A percentile compares a stretch with the other conserved stretches of the same genome.
These are phyloP conservation scores for Sitophilus oryzae DNA, from an alignment of 1,140 invertebrate species.

Conservation along the genomic window DNA sequence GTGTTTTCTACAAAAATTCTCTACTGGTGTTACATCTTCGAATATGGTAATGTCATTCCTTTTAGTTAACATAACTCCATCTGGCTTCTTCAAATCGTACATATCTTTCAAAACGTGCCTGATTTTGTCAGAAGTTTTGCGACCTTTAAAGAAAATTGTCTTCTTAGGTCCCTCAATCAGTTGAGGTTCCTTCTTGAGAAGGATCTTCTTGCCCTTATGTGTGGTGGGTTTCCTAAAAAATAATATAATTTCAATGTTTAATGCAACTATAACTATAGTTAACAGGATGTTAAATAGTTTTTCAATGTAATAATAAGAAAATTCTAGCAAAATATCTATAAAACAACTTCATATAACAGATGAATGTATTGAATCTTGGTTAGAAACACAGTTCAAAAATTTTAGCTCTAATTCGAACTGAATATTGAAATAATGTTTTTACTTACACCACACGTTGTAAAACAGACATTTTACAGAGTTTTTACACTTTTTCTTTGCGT, in stretches of 20 bases:
- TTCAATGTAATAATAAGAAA: too few species aligned
- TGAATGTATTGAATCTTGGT: too few species aligned
- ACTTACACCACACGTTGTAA: constrained; percentile 39
- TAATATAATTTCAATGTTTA: too few species aligned
- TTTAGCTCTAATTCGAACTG: too few species aligned
- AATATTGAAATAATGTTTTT: constrained; percentile 4
- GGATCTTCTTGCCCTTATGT: constrained; percentile 76
- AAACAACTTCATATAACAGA: too few species aligned
- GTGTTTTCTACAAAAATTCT: constrained; percentile 79
- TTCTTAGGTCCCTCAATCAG: constrained; percentile 83
- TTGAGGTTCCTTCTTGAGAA: constrained; percentile 79
- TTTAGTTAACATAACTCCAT: constrained; percentile 67
- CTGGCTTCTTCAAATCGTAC: constrained; percentile 80
- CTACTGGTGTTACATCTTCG: constrained; percentile 74
- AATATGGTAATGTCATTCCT: constrained; percentile 84
- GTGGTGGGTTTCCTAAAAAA: constrained; percentile 79
- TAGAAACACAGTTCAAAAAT: too few species aligned
- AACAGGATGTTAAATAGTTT: too few species aligned
- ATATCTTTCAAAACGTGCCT: constrained; percentile 81
- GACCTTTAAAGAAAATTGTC: constrained; percentile 78
- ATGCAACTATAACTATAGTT: too few species aligned
- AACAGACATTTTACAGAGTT: constrained; percentile 31
- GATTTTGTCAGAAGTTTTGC: constrained; percentile 72
- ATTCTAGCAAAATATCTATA: too few species aligned
- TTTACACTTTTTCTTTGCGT: constrained; percentile 13